These are phyloP conservation scores for Chaenodraco wilsoni DNA, from an alignment of 2,797 vertebrate species.

Conservation along the genomic window DNA sequence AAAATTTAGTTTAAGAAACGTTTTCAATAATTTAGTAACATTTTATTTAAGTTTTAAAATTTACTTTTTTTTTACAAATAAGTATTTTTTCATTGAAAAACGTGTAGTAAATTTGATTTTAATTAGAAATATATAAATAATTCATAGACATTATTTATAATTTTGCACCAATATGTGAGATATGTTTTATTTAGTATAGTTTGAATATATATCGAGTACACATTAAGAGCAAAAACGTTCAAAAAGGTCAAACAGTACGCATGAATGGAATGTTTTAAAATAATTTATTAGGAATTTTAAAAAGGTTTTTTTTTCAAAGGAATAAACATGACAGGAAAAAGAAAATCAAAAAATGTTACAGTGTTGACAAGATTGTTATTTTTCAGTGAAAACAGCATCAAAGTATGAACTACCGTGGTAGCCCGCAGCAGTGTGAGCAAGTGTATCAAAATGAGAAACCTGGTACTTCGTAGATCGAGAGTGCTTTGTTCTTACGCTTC, in stretches of 20 bases:
- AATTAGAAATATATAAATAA: too few species aligned
- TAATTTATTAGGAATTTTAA: conserved; percentile 99
- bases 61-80: neutral
- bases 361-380: conserved; percentile 79
- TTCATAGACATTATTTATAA: neutral
- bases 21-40: neutral
- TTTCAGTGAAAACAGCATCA: conserved; percentile 73
- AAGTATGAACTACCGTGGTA: conserved; percentile 48
- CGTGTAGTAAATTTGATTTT: too few species aligned
- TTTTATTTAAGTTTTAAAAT: neutral
- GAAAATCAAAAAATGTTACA: conserved; percentile 84
- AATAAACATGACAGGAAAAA: conserved; percentile 81
- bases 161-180: neutral
- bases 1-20: neutral
- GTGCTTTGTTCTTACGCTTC: conserved; percentile 70
- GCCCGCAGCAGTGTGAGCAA: conserved; percentile 54
- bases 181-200: too few species aligned
- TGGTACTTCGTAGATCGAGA: conserved; percentile 53
- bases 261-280: conserved; percentile 90
- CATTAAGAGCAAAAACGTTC: neutral
- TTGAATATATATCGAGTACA: neutral
- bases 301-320: conserved; percentile 88
- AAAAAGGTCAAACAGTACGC: conserved; percentile 45
- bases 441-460: conserved; percentile 70
- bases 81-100: neutral